These are phyloP conservation scores for Anomalospiza imberbis DNA, from an alignment of 2,797 vertebrate species.

Conservation along the genomic window DNA sequence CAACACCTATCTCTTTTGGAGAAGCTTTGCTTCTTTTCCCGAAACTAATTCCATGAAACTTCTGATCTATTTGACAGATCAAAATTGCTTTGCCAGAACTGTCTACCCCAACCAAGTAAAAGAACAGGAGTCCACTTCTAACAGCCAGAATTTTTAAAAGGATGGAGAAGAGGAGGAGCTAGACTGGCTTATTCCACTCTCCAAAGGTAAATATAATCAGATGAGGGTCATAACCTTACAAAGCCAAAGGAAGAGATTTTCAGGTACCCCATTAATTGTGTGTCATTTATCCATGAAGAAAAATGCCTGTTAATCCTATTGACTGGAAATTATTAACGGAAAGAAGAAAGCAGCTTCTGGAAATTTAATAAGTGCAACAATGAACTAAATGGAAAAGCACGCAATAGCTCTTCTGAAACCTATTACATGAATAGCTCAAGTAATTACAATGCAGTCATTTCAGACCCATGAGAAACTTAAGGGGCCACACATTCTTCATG, in stretches of 20 bases:
- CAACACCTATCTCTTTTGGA: not conserved
- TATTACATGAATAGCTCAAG: constrained; percentile 9
- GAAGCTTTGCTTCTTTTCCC: not conserved
- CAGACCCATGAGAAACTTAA: not conserved
- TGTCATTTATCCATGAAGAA: constrained; percentile 15
- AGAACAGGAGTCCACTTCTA: not conserved
- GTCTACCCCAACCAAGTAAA: not conserved
- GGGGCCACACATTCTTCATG: constrained; percentile 1
- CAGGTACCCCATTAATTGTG: constrained; percentile 1
- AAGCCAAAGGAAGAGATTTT: not conserved
- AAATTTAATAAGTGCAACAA: constrained; percentile 34
- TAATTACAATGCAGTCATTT: constrained; percentile 31
- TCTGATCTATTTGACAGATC: not conserved
- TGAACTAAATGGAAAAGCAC: not conserved
- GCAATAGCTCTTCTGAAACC: constrained; percentile 15
- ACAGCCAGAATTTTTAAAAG: not conserved
- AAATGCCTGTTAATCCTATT: constrained; percentile 31
- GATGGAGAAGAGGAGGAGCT: not conserved
- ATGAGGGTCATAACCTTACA: not conserved
- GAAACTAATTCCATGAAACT: not conserved
- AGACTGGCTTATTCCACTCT: not conserved
- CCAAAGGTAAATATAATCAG: not conserved
- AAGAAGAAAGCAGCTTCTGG: not conserved
- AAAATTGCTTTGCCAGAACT: not conserved
- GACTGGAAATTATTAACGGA: constrained; percentile 9